Percentiles rank a stretch among this genome's conserved stretches.
phyloP scores from a whole-genome alignment of 2,797 vertebrate species.

The Bovichtus diacanthus region DNA sequence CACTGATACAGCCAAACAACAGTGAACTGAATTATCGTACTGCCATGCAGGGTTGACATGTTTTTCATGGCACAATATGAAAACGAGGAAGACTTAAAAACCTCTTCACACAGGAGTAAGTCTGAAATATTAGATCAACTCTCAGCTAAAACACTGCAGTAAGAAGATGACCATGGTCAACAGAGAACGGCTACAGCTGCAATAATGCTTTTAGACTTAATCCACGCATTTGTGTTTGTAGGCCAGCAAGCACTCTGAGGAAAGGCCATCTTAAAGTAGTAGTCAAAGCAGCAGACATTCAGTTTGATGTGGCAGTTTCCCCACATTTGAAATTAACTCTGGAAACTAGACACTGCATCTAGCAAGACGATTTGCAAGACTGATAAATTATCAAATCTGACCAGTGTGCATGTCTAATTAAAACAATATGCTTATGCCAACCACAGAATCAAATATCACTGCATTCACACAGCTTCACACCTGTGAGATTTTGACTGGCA shows the following conservation, averaged over 20 bases:
- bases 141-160: neutral
- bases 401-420: neutral
- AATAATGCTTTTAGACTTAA: conserved; percentile 63
- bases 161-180: neutral
- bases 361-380: neutral
- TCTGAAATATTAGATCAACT: neutral
- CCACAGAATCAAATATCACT: neutral
- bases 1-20: neutral
- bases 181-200: conserved; percentile 31
- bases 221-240: conserved; percentile 69
- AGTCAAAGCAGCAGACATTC: conserved; percentile 17
- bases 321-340: neutral
- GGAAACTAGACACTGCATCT: neutral
- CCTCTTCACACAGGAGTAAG: neutral
- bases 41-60: neutral
- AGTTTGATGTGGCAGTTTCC: neutral
- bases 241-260: conserved; percentile 47
- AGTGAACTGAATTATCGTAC: neutral
- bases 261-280: conserved; percentile 30
- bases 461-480: neutral
- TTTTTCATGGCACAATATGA: neutral
- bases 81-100: neutral
- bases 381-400: neutral
- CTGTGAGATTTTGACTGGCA: neutral
- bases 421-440: neutral